Evolutionary conservation across 1,140 invertebrate species (phyloP).

Genomic region (Drosophila virilis): DNA sequence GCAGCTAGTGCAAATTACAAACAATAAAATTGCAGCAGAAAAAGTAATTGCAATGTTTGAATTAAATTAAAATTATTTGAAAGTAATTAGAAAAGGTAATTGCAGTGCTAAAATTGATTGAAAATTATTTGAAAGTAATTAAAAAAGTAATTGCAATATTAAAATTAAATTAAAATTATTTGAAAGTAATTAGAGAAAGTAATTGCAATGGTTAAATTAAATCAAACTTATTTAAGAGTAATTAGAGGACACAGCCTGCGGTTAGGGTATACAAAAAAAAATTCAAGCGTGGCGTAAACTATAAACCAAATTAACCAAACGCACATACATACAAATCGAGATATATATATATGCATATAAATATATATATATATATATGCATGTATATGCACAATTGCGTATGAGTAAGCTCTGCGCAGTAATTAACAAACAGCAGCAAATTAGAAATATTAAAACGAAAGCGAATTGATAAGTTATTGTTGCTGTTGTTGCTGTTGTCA

Average conservation of each 20-base stretch:
- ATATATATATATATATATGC: background rate
- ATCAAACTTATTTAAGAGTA: background rate
- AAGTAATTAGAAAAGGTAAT: too few relatives aligned
- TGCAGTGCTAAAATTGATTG: too few relatives aligned
- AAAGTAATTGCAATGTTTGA: too few relatives aligned
- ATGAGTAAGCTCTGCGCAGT: constrained; percentile 20
- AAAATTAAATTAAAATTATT: background rate
- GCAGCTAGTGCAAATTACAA: too few relatives aligned
- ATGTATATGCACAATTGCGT: constrained; percentile 6
- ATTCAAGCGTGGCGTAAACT: constrained; percentile 14
- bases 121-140: background rate
- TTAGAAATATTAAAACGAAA: constrained; percentile 20
- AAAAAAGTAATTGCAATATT: too few relatives aligned
- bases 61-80: background rate
- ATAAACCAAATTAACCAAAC: constrained; percentile 16
- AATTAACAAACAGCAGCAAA: constrained; percentile 17
- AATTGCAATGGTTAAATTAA: background rate
- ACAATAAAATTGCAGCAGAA: too few relatives aligned
- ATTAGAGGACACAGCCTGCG: too few relatives aligned
- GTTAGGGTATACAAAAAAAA: constrained; percentile 21
- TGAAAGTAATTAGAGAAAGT: too few relatives aligned
- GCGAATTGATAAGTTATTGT: constrained; percentile 29
- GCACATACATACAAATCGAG: constrained; percentile 1
- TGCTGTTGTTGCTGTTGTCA: constrained; percentile 7
- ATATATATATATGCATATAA: background rate